Base-by-base conservation (phyloP, 1,140 invertebrate genomes). In the Leptonema lineaticorne region DNA sequence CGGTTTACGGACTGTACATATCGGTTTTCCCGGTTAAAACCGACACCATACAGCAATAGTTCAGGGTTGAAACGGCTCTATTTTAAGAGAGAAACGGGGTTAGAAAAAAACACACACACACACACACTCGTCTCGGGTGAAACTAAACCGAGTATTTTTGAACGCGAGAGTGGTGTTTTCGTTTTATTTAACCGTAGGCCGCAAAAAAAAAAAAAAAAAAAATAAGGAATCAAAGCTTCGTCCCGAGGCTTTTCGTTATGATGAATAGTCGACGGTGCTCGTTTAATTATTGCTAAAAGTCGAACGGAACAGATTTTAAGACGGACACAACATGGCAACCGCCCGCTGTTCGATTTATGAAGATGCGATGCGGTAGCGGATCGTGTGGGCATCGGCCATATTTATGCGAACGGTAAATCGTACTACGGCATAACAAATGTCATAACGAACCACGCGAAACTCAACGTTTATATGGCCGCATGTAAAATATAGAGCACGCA, bases 21-120 rank as follows among this genome's bases (percentile, higher is more conserved):
- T 67, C 56, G 65, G 53, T 48, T 63, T 48, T 29, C 29, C 66
- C 41, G 60, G 20, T 41, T 41, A 41, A 9, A 14, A 20, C 46
- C 5, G 16, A 8, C 7, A 8, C 22, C 46, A 2, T 48, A 48
- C 20, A 8, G 8, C 6, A 3, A 20, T 14, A 26, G 22, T n/a
- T n/a, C n/a, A n/a, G 29, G 18, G 62, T 53, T 45, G 45, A 66
- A 68, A 69, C 63, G 57, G 67, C 70, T 71, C 67, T 71, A 69
- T 71, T 71, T 71, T 69, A 71, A n/a, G n/a, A n/a, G n/a, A n/a
- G n/a, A n/a, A 37, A 58, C 64, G 28, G 33, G 26, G 33, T 58
- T 24, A 28, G 9, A 41, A 48, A 48, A 16, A 6, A 7, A 7
- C 46, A 58, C 16, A 41, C 37, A 16, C 41, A 41, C 30, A 16